Evolutionary conservation across 1,140 invertebrate genomes (phyloP), one percentile per base, ranked within the genome.

Genomic region (Zaprionus ghesquierei): DNA sequence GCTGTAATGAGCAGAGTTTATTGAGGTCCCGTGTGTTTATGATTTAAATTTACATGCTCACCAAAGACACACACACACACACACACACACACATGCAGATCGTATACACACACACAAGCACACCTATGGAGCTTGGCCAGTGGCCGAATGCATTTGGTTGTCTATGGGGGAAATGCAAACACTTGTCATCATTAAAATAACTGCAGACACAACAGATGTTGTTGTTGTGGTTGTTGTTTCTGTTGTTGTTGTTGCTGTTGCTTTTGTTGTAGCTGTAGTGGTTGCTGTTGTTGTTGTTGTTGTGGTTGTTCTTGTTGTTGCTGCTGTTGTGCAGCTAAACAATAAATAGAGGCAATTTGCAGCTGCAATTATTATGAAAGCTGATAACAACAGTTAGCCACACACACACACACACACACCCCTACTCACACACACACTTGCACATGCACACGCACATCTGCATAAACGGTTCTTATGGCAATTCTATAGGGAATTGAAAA

Each of bases 161-260:
- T 72, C 55, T 56, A 31, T 68, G 70, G 70, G 62, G 84, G 84
- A 58, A 82, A 87, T 51, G 72, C 69, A 87, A 87, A 87, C 82
- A 89, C 81, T 87, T 87, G 84, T 87, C 82, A 82, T 87, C 82
- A 89, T 87, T 89, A 87, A 89, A 89, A 87, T 73, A 87, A 77
- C 84, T 71, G 58, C 77, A 64, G 60, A 59, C 50, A 71, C 77
- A 80, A 70, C 66, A 69, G 54, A 75, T 69, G 70, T 50, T 56
- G 70, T 69, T 69, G 70, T n/a, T 31, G 29, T 31, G 29, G n/a
- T n/a, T n/a, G n/a, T n/a, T n/a, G n/a, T n/a, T n/a, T n/a, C n/a
- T n/a, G n/a, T n/a, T 29, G 27, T 29, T n/a, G 33, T 5, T n/a
- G 33, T n/a, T 35, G 33, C 33, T n/a, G 33, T 35, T 35, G 27